Base-by-base conservation (phyloP, 2,113 vertebrate species). In the Epinephelus moara region DNA sequence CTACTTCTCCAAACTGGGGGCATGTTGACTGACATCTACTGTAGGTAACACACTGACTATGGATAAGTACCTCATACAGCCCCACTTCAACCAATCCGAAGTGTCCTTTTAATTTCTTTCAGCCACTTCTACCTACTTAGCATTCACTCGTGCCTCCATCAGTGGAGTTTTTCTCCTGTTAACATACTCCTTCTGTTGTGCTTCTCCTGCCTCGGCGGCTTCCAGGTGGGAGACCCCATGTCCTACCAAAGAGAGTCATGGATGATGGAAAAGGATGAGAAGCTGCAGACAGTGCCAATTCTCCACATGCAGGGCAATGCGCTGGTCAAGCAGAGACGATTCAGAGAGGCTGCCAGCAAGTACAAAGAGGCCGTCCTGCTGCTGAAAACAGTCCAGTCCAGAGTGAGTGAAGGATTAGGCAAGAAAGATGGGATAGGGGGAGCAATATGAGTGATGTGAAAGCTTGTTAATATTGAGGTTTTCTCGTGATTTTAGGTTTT, bases 261-360 rank as follows among this genome's bases (percentile, higher is more conserved):
- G 97, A 96, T 97, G 89, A 97, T 97, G 97, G 97, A 91, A 72
- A 97, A 96, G 45, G 96, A 97, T 62, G 97, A 97, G 92, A 97
- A 97, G 94, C 91, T 97, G 88, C 85, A 93, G 1, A 94, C 76
- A 0, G 96, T 97, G 78, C 97, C 97, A 0, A 45, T 87, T 53
- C 92, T 97, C 61, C 97, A 97, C 94, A 91, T 94, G 0, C 94
- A 96, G 92, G 97, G 97, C 56, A 97, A 97, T 15, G 76, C 88
- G 2, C 91, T 97, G 1, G 97, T 97, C 74, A 96, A 94, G 72
- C 92, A 93, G 91, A 94, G 87, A 59, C 75, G 92, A 52, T 97
- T 95, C 30, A 85, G 64, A 0, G 94, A 96, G 52, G 97, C 97
- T 0, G 94, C 97, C 0, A 94, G 85, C 14, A 96, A 95, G 83